A percentile compares a stretch with the other conserved stretches of the same genome.
Conservation (phyloP, 1,140 invertebrate genomes). For the Neotoxoptera formosana region DNA sequence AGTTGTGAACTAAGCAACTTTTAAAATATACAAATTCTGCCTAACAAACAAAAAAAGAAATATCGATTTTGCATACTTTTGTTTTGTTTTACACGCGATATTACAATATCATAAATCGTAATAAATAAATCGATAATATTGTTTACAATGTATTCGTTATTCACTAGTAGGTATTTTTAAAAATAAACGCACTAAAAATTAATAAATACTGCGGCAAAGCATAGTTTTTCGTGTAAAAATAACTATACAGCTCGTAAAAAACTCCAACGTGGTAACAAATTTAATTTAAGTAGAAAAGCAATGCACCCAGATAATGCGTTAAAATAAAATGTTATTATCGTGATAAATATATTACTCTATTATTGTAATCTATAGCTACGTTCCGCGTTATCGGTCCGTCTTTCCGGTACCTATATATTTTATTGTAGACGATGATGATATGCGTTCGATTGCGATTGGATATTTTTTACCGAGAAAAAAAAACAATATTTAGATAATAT, state of each 20-base stretch:
- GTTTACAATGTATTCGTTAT: no score
- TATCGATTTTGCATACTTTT: no score
- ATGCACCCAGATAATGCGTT: background rate
- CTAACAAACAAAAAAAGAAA: no score
- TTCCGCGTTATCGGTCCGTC: background rate
- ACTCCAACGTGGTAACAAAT: background rate
- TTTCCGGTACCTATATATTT: background rate
- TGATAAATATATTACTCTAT: no score
- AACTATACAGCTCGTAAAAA: background rate
- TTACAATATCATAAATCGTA: no score
- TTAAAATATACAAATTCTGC: no score
- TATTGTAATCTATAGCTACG: background rate
- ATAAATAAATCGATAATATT: no score
- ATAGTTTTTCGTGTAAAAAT: background rate
- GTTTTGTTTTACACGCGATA: no score
- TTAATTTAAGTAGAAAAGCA: background rate
- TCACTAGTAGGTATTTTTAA: no score
- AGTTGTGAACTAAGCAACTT: no score
- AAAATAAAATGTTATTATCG: background rate
- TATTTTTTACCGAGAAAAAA: background rate
- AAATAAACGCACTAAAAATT: no score
- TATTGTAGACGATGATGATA: background rate
- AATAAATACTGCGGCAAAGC: no score
- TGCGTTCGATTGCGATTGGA: background rate
- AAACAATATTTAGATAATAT: background rate